phyloP scores from a whole-genome alignment of 2,888 invertebrate species.

The Drosophila cyrtoloma region DNA sequence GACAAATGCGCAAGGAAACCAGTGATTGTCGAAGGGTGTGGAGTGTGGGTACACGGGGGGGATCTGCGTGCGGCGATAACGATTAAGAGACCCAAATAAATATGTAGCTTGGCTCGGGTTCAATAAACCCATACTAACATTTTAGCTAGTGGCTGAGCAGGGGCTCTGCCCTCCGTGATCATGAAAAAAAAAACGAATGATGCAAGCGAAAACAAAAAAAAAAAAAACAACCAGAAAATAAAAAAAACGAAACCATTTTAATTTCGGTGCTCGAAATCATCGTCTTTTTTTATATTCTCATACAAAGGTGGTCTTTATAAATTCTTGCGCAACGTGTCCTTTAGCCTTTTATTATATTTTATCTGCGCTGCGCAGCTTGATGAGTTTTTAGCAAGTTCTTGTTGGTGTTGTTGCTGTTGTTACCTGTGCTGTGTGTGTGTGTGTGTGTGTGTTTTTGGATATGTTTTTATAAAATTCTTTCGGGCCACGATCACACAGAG shows the following conservation, averaged over 20 bases:
- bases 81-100: constrained; percentile 78
- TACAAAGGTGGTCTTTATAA: constrained; percentile 76
- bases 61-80: constrained; percentile 32
- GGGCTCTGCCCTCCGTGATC: constrained; percentile 57
- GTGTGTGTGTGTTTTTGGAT: constrained; percentile 1
- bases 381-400: constrained; percentile 41
- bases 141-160: constrained; percentile 55
- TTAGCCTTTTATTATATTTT: constrained; percentile 80
- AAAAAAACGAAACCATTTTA: constrained; percentile 61
- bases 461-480: constrained; percentile 54
- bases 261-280: constrained; percentile 46
- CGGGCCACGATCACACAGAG: constrained; percentile 50
- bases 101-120: constrained; percentile 62
- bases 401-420: constrained; percentile 9
- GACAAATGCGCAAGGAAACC: constrained; percentile 66
- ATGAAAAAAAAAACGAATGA: neutral
- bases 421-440: constrained; percentile 30
- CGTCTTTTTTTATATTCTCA: constrained; percentile 22
- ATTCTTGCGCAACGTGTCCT: constrained; percentile 78
- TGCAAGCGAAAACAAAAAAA: constrained; percentile 1
- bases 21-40: neutral
- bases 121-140: constrained; percentile 70
- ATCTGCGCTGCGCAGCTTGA: constrained; percentile 42
- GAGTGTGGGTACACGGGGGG: neutral
- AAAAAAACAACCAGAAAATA: neutral